A percentile compares a stretch with the other conserved stretches of the same genome.
Conservation (phyloP, 2,888 invertebrate genomes). For the Shargacucullia verbasci region DNA sequence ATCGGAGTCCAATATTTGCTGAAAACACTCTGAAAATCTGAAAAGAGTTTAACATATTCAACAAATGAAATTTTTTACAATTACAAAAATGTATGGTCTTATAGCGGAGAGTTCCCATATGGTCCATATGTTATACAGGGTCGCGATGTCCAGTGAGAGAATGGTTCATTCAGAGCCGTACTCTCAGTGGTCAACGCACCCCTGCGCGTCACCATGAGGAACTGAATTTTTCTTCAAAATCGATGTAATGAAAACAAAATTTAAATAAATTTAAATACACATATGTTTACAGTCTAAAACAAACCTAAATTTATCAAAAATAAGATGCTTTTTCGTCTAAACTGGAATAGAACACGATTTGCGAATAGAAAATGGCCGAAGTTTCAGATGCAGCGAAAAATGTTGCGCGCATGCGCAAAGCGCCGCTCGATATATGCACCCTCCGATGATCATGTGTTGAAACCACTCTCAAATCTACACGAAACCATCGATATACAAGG, state of each 20-base stretch:
- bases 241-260: conserved; percentile 40
- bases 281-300: conserved; percentile 20
- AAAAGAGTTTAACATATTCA: conserved; percentile 6
- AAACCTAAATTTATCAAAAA: conserved; percentile 32
- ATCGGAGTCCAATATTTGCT: not conserved
- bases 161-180: no score
- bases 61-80: no score
- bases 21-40: conserved; percentile 11
- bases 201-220: conserved; percentile 19
- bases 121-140: no score
- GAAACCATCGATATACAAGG: conserved; percentile 5
- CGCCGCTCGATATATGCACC: conserved; percentile 86
- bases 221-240: conserved; percentile 22
- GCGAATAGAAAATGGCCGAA: conserved; percentile 81
- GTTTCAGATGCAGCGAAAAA: conserved; percentile 77
- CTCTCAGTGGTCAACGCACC: no score
- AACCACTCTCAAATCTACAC: conserved; percentile 45
- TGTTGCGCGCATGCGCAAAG: conserved; percentile 83
- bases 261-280: conserved; percentile 13
- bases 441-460: conserved; percentile 73
- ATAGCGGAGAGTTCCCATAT: no score
- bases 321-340: conserved; percentile 41
- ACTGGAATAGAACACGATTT: conserved; percentile 61
- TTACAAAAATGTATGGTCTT: no score
- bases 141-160: no score